Conservation (phyloP, 2,797 vertebrate species). For the Phyllotis vaccarum region DNA sequence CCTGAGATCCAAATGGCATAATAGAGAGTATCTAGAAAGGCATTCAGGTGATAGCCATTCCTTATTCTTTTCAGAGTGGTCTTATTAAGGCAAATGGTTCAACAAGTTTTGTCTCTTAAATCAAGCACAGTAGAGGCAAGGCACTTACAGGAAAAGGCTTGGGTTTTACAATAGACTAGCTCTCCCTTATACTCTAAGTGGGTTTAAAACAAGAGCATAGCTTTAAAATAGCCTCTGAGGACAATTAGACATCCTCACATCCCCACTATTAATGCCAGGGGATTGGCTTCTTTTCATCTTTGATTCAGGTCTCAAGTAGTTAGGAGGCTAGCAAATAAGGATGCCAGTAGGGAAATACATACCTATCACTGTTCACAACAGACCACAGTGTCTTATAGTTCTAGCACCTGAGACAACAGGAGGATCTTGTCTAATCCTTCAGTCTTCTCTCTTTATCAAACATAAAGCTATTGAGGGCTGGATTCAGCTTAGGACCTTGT, state of each 20-base stretch:
- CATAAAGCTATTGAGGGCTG: not conserved
- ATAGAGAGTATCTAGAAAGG: constrained; percentile 37
- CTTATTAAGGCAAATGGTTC: constrained; percentile 23
- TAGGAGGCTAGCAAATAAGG: constrained; percentile 11
- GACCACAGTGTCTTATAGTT: constrained; percentile 20
- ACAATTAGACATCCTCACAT: not conserved
- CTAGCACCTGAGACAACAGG: constrained; percentile 29
- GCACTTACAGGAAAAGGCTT: constrained; percentile 34
- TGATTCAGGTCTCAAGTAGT: constrained; percentile 28
- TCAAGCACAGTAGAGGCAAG: constrained; percentile 28
- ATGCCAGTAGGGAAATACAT: not conserved
- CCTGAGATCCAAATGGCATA: not conserved
- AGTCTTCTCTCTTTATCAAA: constrained; percentile 42
- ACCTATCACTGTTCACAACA: not conserved
- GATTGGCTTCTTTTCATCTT: constrained; percentile 18
- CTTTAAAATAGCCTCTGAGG: constrained; percentile 27
- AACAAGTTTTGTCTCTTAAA: constrained; percentile 15
- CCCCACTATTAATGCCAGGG: constrained; percentile 4
- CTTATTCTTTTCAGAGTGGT: constrained; percentile 33
- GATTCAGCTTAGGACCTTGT: not conserved
- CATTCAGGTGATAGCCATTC: constrained; percentile 5
- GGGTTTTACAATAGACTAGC: constrained; percentile 41
- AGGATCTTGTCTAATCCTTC: constrained; percentile 47
- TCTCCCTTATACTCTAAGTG: not conserved
- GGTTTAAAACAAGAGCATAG: constrained; percentile 5